Evolutionary conservation across 2,113 vertebrate genomes (phyloP), one percentile per base, ranked within the genome.

Genomic region (Oreochromis niloticus): DNA sequence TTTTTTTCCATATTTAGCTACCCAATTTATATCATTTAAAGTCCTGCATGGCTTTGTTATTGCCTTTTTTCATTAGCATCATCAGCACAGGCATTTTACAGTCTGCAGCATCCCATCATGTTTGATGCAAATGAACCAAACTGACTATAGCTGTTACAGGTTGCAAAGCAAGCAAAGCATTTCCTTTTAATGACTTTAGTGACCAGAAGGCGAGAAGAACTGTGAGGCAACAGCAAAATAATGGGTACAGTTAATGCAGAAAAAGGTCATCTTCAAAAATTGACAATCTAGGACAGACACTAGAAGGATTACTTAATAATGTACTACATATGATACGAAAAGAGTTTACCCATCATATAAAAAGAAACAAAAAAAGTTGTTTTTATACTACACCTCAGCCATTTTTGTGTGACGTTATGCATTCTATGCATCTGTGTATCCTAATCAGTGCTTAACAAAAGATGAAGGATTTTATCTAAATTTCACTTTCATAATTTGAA

Each of bases 221-320:
- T 59, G 75, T 63, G 56, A 82, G 52, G 19, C 81, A 81, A 57
- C 30, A 59, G 81, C 19, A 56, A 80, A 73, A 83, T 81, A 83
- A 86, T 80, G 27, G 85, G 27, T 46, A 16, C 78, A 39, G 71
- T 81, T 73, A 24, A 81, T 82, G 41, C 11, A 59, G 56, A 78
- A 83, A 88, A 90, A 89, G 83, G 78, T 82, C 57, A 83, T 63
- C 17, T 79, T 61, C 30, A 56, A 27, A 85, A 90, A 85, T 81
- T 81, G 82, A 84, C 22, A 66, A 61, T 57, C 5, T 41, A 22
- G 27, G 36, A 63, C 90, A 87, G 66, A 85, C 27, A 41, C 71
- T 50, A 19, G 41, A 71, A 46, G 48, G 50, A 39, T 63, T 48
- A 32, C 2, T 79, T 86, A 85, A 56, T 81, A 85, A 83, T 50